Conservation (phyloP, 2,888 invertebrate genomes). For the Malachius bipustulatus region DNA sequence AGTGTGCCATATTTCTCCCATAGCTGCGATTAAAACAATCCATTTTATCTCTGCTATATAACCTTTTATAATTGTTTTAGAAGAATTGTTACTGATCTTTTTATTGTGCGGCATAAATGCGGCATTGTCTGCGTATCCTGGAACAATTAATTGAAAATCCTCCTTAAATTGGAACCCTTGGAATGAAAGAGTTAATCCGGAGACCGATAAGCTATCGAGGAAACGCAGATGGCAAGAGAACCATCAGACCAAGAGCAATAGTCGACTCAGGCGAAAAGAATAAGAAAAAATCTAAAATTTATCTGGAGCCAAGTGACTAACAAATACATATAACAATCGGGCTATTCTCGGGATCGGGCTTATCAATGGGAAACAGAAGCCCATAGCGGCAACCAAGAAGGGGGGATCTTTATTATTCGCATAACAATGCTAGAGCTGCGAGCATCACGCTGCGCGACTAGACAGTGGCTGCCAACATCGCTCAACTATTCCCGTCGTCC, state of each 20-base stretch:
- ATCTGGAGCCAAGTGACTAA: constrained; percentile 4
- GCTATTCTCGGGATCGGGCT: constrained; percentile 22
- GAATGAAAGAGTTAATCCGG: constrained; percentile 1
- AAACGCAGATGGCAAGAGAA: not conserved
- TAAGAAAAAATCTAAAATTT: constrained; percentile 2
- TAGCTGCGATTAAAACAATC: too few species aligned
- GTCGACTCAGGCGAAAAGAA: too few species aligned
- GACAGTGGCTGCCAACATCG: not conserved
- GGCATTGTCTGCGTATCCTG: too few species aligned
- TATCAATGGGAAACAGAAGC: constrained; percentile 25
- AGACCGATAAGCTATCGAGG: not conserved
- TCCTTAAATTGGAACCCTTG: constrained; percentile 6
- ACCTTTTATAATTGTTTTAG: too few species aligned
- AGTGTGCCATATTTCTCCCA: too few species aligned
- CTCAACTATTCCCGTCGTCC: too few species aligned
- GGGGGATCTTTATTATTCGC: constrained; percentile 23
- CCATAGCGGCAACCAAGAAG: constrained; percentile 17
- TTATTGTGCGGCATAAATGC: too few species aligned
- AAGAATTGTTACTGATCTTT: too few species aligned
- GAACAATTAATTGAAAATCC: constrained; percentile 3
- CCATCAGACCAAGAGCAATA: not conserved
- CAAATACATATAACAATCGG: constrained; percentile 21
- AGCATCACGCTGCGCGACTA: not conserved
- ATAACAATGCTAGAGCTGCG: constrained; percentile 22
- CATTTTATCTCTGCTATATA: too few species aligned